Conservation (phyloP, 2,797 vertebrate species). For the Nyctalus aviator region DNA sequence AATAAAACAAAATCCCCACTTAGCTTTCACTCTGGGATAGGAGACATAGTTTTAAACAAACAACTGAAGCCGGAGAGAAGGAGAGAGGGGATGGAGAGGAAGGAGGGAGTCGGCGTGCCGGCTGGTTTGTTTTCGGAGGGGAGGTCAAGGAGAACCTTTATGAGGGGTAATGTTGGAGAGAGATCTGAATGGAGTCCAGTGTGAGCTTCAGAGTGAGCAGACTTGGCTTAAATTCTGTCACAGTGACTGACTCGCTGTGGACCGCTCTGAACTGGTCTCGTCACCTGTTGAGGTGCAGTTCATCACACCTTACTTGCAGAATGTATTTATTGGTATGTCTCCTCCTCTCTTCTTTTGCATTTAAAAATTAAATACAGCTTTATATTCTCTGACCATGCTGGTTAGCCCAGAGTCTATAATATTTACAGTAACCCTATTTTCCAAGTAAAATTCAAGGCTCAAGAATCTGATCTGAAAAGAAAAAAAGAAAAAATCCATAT, state of each 20-base stretch:
- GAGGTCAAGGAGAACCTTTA: background rate
- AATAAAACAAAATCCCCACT: background rate
- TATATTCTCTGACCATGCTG: constrained; percentile 33
- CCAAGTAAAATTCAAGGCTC: constrained; percentile 42
- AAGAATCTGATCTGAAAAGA: background rate
- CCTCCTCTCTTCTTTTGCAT: background rate
- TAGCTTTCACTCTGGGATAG: background rate
- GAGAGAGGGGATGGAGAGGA: background rate
- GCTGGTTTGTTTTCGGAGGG: background rate
- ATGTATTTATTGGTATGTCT: background rate
- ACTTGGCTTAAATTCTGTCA: background rate
- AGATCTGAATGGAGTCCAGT: background rate
- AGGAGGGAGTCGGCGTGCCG: background rate
- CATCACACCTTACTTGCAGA: background rate
- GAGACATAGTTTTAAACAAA: constrained; percentile 5
- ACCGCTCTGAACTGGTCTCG: background rate
- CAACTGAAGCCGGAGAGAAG: background rate
- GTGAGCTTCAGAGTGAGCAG: background rate
- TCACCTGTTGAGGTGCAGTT: background rate
- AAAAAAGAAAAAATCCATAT: constrained; percentile 40
- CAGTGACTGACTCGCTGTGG: background rate
- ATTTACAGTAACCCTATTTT: constrained; percentile 21
- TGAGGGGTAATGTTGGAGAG: too few species aligned
- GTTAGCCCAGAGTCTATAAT: constrained; percentile 4
- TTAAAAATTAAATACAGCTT: constrained; percentile 55